A percentile compares a stretch with the other conserved stretches of the same genome.
Evolutionary conservation across 2,888 invertebrate genomes (phyloP).

Genomic region (Lepidochrysops patricia): DNA sequence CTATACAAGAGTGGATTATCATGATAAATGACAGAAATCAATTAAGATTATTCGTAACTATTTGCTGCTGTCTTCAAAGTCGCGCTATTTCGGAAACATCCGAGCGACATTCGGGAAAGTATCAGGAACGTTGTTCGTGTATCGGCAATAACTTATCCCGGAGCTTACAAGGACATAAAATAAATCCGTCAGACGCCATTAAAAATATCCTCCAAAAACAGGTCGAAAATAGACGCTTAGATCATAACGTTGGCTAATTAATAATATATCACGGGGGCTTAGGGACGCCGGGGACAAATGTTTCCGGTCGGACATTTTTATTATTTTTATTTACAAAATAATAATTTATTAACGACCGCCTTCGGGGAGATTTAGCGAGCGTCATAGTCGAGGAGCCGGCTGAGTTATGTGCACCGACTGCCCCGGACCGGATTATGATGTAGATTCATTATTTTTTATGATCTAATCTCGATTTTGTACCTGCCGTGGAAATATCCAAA

Average conservation of each 20-base stretch:
- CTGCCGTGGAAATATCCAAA: neutral
- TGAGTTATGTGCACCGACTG: conserved; percentile 55
- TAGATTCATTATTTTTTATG: conserved; percentile 8
- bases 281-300: conserved; percentile 67
- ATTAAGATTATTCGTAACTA: conserved; percentile 8
- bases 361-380: conserved; percentile 70
- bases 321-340: conserved; percentile 71
- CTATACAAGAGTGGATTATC: neutral
- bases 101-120: neutral
- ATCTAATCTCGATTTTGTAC: conserved; percentile 3
- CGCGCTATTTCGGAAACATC: conserved; percentile 1
- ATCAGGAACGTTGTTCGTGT: neutral
- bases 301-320: conserved; percentile 66
- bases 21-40: neutral
- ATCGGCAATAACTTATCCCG: conserved; percentile 2
- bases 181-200: conserved; percentile 12
- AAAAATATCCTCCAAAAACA: conserved; percentile 10
- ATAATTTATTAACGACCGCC: conserved; percentile 70
- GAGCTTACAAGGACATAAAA: conserved; percentile 5
- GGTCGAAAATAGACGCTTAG: conserved; percentile 14
- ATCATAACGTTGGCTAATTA: conserved; percentile 45
- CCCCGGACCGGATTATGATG: neutral
- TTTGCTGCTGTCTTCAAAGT: conserved; percentile 2
- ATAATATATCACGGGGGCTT: conserved; percentile 71
- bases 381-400: conserved; percentile 58